A percentile compares a stretch with the other conserved stretches of the same genome.
phyloP scores from a whole-genome alignment of 2,888 invertebrate genomes.

The Hemithea aestivaria region DNA sequence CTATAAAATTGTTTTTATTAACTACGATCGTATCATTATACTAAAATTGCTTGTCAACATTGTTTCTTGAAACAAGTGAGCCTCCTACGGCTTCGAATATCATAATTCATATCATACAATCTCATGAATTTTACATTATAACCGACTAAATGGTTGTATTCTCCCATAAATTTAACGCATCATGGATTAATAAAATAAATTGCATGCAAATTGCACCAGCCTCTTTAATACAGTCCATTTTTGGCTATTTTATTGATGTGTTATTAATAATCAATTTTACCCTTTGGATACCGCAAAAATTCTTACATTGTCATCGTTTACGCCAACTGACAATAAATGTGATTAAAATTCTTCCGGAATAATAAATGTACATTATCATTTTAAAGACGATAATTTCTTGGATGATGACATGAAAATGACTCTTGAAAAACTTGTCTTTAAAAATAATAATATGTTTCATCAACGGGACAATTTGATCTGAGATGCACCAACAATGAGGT shows the following conservation, averaged over 20 bases:
- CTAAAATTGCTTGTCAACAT: neutral
- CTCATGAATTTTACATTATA: conserved; percentile 12
- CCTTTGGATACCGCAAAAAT: conserved; percentile 41
- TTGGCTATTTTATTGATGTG: conserved; percentile 53
- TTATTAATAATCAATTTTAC: conserved; percentile 72
- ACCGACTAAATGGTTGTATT: conserved; percentile 9
- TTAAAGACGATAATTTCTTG: neutral
- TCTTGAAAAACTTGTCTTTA: too few relatives aligned
- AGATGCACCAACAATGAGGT: too few relatives aligned
- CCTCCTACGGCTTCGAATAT: conserved; percentile 5
- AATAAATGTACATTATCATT: conserved; percentile 5
- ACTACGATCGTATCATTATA: neutral
- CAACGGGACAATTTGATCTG: too few relatives aligned
- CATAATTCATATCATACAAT: conserved; percentile 8
- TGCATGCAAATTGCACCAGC: conserved; percentile 54
- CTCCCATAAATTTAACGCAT: conserved; percentile 26
- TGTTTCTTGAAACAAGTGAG: conserved; percentile 5
- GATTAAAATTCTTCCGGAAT: conserved; percentile 42
- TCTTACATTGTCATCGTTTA: conserved; percentile 35
- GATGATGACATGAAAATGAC: neutral
- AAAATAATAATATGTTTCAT: too few relatives aligned
- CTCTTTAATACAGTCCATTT: conserved; percentile 38
- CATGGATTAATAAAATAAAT: conserved; percentile 43
- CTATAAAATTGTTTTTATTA: too few relatives aligned
- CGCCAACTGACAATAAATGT: conserved; percentile 34